Base-by-base conservation (phyloP, 35 echinoderm and acorn worm species). In the Holothuria glaberrima region DNA sequence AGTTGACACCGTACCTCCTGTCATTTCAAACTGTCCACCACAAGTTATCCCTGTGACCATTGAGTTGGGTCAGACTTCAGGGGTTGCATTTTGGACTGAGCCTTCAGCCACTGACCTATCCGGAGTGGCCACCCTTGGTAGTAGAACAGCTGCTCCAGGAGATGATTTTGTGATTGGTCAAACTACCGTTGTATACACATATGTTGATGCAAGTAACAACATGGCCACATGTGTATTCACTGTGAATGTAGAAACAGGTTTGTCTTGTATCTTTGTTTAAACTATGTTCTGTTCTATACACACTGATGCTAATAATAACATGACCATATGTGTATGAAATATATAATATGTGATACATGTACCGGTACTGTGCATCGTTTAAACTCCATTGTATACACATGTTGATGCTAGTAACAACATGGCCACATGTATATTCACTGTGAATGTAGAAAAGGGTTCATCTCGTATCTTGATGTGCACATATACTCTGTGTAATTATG, bases 21-120 rank as follows among this genome's bases (percentile, higher is more conserved):
- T 16, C 3, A 84, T 84, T 84, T 31, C 80, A 31, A 84, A 41
- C 80, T 63, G 52, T 84, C 80, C 59, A 34, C 66, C 1, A 24
- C 52, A 20, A 21, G 19, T 9, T 24, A 31, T 84, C 54, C 1
- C 56, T 84, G 57, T 61, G 0, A 61, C 30, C 46, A 26, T 84
- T 84, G 80, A 84, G n/a, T 24, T 36, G 44, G 82, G 91, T 21
- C 66, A 57, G 31, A 75, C 85, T 9, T 50, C 79, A 6, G 64
- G 59, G 1, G 13, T 71, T 38, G 94, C 86, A 1, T 81, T 91
- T 34, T 97, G 94, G 94, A 81, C 7, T 25, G 64, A 34, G 16
- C 88, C 89, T 21, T 82, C 91, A 16, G 94, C 91, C 10, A 79
- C 72, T 27, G 94, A 97, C 61, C 72, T 68, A 29, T 88, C 90